Evolutionary conservation across 2,113 vertebrate species (phyloP).

Genomic region (Trichomycterus rosablanca): DNA sequence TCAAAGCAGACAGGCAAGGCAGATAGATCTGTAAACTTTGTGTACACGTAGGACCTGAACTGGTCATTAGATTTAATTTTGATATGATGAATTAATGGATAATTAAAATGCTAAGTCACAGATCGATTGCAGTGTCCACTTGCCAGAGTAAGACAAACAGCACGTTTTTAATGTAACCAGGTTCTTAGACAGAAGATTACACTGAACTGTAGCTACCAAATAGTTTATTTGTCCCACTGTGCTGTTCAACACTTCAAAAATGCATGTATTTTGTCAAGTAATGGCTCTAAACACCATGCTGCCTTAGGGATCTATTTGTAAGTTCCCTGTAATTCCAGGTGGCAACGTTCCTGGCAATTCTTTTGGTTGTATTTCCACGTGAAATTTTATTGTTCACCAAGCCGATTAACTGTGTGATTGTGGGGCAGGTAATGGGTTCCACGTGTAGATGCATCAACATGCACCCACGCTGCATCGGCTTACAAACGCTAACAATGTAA

Average conservation of each 20-base stretch:
- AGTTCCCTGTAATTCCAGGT: constrained; percentile 7
- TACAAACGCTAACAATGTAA: constrained; percentile 3
- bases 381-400: constrained; percentile 16
- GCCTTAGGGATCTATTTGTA: background rate
- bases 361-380: constrained; percentile 23
- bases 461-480: constrained; percentile 23
- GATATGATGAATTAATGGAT: too few species aligned
- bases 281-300: constrained; percentile 2
- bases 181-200: too few species aligned
- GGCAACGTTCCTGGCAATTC: constrained; percentile 19
- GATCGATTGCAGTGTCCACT: too few species aligned
- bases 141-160: too few species aligned
- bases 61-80: too few species aligned
- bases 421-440: constrained; percentile 27
- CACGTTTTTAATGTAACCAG: too few species aligned
- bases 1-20: too few species aligned
- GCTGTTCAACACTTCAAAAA: background rate
- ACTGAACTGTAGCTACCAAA: background rate
- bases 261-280: background rate
- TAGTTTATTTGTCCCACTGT: background rate
- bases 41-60: too few species aligned
- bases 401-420: constrained; percentile 21
- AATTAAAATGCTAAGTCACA: too few species aligned
- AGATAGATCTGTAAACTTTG: too few species aligned
- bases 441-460: constrained; percentile 23